Percentiles rank a stretch among this genome's conserved stretches.
These are phyloP conservation scores for Himalopsyche kuldschensis DNA, from an alignment of 2,888 invertebrate genomes.

Conservation along the genomic window DNA sequence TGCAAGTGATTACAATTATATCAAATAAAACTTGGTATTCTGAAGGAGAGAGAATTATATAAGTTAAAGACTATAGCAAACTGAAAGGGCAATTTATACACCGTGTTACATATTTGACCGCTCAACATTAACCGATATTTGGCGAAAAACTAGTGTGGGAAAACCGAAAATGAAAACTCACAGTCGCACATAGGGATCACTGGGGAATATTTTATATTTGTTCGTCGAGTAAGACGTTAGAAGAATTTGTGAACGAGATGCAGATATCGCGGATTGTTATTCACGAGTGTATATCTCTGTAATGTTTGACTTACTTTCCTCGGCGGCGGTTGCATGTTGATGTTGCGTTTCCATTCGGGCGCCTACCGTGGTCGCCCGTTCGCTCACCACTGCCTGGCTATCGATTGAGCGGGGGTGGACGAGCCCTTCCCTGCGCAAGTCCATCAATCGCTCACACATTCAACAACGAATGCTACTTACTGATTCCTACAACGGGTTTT, in stretches of 20 bases:
- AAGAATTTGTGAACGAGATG: too few relatives aligned
- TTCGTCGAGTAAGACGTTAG: too few relatives aligned
- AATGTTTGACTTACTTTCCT: conserved; percentile 69
- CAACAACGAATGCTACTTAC: background rate
- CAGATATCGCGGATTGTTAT: background rate
- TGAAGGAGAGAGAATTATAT: background rate
- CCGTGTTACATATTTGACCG: background rate
- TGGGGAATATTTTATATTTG: background rate
- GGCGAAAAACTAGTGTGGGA: background rate
- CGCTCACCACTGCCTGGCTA: conserved; percentile 8
- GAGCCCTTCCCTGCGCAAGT: conserved; percentile 13
- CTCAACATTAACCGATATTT: background rate
- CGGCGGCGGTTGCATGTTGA: conserved; percentile 80
- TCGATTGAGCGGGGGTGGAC: conserved; percentile 17
- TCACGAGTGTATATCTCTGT: background rate
- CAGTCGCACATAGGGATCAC: background rate
- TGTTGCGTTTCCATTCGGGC: conserved; percentile 20
- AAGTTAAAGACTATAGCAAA: background rate
- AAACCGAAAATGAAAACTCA: background rate
- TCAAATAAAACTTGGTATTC: background rate
- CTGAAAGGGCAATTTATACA: background rate
- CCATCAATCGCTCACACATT: conserved; percentile 2
- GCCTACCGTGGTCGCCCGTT: conserved; percentile 8
- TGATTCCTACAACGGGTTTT: background rate
- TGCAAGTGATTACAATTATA: background rate